Base-by-base conservation (phyloP, 1,140 invertebrate species). In the Mamestra configurata region DNA sequence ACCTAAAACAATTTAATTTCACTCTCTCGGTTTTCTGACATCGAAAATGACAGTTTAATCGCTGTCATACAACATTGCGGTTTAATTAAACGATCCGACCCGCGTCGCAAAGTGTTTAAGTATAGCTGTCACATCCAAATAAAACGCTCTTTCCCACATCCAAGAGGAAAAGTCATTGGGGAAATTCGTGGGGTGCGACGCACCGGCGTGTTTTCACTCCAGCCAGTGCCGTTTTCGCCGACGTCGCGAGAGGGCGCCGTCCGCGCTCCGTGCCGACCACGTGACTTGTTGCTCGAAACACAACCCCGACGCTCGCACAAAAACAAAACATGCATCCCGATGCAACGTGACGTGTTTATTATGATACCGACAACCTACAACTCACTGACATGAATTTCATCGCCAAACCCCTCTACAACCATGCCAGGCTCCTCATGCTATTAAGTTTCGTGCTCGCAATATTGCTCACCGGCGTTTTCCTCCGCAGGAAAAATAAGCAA, bases 161-260 rank as follows among this genome's bases (percentile, higher is more conserved):
- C 82, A 79, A 84, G 87, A 87, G 86, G 90, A 91, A 93, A 93
- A 93, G 87, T 93, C 92, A 92, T 89, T 88, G 88, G 88, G 90
- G 91, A 93, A 95, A 92, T 90, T 93, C 86, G 91, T 90, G 85
- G 92, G 92, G 93, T 86, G 92, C 90, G 91, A 88, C 91, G 89
- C 92, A 88, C 88, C 84, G 86, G 82, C 88, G 90, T 92, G 87
- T 92, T 92, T 92, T 90, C 89, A 86, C 82, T 85, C 84, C 85
- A 85, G 88, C 84, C 93, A 95, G 93, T 95, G 87, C 84, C 88
- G 90, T 89, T 89, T 86, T 86, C 88, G 90, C 89, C 81, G 61
- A 92, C 86, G 89, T 84, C 93, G 91, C 88, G 93, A 90, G 92
- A 95, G 93, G 92, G 92, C 92, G 91, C 88, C 86, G 81, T 80